phyloP scores from a whole-genome alignment of 2,113 vertebrate genomes.

The Prochilodus magdalenae region DNA sequence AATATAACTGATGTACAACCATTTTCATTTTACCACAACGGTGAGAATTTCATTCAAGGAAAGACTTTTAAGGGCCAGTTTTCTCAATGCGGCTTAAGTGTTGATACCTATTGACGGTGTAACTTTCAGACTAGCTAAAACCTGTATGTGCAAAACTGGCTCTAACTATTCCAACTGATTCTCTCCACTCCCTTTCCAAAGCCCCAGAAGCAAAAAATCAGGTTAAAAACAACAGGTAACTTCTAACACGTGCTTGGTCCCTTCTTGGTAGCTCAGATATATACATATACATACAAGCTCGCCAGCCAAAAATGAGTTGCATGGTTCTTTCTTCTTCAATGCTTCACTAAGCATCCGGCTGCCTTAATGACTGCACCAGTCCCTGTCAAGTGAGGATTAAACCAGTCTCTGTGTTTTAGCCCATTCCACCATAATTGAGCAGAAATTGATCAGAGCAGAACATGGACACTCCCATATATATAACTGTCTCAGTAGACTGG shows the following conservation, averaged over 20 bases:
- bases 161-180: slow-evolving; percentile 46
- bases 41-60: not conserved
- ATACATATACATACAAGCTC: not conserved
- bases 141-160: slow-evolving; percentile 34
- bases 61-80: slow-evolving; percentile 8
- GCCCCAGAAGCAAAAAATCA: slow-evolving; percentile 64
- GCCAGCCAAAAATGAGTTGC: no score
- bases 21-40: no score
- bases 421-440: no score
- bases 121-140: not conserved
- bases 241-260: slow-evolving; percentile 39
- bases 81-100: slow-evolving; percentile 25
- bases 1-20: not conserved
- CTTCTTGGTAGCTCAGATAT: slow-evolving; percentile 32
- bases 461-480: no score
- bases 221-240: slow-evolving; percentile 77
- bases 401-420: no score
- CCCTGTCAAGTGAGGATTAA: no score
- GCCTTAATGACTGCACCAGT: no score
- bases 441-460: no score
- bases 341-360: no score
- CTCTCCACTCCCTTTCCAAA: slow-evolving; percentile 48
- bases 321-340: no score
- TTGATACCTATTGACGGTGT: not conserved
- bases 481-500: no score